A percentile compares a stretch with the other conserved stretches of the same genome.
Conservation (phyloP, 2,888 invertebrate species). For the Caenorhabditis sp. region DNA sequence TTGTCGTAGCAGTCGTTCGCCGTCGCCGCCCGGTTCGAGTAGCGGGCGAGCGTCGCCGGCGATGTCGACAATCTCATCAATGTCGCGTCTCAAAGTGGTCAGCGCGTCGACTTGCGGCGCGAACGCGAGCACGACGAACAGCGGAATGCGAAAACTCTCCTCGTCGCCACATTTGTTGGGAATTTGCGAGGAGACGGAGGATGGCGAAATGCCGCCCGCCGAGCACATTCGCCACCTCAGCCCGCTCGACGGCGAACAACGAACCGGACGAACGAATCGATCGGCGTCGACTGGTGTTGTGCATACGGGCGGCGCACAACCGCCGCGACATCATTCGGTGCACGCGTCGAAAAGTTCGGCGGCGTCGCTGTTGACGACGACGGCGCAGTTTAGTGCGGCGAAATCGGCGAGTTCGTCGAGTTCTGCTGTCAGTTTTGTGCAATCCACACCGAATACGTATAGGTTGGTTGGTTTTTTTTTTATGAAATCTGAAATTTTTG, state of each 20-base stretch:
- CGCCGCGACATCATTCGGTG: slow-evolving; percentile 36
- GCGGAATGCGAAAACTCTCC: slow-evolving; percentile 69
- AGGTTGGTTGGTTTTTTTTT: slow-evolving; percentile 18
- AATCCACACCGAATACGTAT: slow-evolving; percentile 42
- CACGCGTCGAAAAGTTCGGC: slow-evolving; percentile 46
- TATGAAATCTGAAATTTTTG: too few species aligned
- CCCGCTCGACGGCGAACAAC: slow-evolving; percentile 15
- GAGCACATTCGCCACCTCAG: slow-evolving; percentile 17
- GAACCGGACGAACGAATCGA: slow-evolving; percentile 33
- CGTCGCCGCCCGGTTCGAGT: slow-evolving; percentile 65
- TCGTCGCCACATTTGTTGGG: slow-evolving; percentile 69
- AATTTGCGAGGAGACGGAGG: slow-evolving; percentile 42
- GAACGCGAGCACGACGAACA: slow-evolving; percentile 42
- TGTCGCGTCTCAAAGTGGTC: slow-evolving; percentile 60
- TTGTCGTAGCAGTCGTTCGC: slow-evolving; percentile 64
- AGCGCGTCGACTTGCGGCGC: slow-evolving; percentile 30
- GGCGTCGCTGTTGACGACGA: slow-evolving; percentile 29
- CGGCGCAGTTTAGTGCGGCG: slow-evolving; percentile 10
- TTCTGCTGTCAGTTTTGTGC: slow-evolving; percentile 8
- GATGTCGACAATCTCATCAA: slow-evolving; percentile 46
- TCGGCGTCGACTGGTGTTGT: slow-evolving; percentile 55
- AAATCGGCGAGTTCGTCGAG: slow-evolving; percentile 32
- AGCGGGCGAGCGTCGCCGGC: slow-evolving; percentile 56
- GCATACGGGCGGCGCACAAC: slow-evolving; percentile 16
- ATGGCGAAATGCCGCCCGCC: slow-evolving; percentile 27